These are phyloP conservation scores for Rattus rattus DNA, from an alignment of 2,113 vertebrate genomes.

Conservation along the genomic window DNA sequence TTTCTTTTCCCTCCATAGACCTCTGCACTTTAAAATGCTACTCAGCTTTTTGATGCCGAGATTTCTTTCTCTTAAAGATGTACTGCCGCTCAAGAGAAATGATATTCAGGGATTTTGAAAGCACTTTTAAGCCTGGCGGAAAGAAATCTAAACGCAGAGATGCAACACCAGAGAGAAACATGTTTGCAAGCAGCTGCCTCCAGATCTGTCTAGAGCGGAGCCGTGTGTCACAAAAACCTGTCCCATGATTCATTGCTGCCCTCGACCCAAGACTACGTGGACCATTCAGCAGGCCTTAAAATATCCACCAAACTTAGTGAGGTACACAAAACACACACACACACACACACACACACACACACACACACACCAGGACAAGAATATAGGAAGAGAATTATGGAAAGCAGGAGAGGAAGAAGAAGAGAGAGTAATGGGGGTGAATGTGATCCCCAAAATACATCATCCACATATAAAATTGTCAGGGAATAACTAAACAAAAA, in stretches of 20 bases:
- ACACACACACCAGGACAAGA: background rate
- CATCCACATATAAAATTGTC: background rate
- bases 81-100: constrained; percentile 76
- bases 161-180: background rate
- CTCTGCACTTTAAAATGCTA: constrained; percentile 75
- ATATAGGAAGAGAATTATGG: background rate
- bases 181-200: background rate
- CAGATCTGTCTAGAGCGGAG: background rate
- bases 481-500: background rate
- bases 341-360: background rate
- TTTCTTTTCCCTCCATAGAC: constrained; percentile 76
- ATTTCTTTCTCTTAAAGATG: constrained; percentile 83
- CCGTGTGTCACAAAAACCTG: background rate
- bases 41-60: constrained; percentile 83
- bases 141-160: constrained; percentile 57
- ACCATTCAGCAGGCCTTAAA: background rate
- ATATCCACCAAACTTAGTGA: background rate
- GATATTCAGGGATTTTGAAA: constrained; percentile 66
- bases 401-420: background rate
- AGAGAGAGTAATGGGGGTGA: background rate
- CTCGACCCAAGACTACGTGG: background rate
- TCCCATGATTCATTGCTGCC: rapidly evolving
- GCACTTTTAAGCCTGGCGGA: constrained; percentile 29
- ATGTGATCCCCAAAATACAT: background rate
- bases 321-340: background rate